Conservation (phyloP, 2,797 vertebrate species). For the Avahi laniger region DNA sequence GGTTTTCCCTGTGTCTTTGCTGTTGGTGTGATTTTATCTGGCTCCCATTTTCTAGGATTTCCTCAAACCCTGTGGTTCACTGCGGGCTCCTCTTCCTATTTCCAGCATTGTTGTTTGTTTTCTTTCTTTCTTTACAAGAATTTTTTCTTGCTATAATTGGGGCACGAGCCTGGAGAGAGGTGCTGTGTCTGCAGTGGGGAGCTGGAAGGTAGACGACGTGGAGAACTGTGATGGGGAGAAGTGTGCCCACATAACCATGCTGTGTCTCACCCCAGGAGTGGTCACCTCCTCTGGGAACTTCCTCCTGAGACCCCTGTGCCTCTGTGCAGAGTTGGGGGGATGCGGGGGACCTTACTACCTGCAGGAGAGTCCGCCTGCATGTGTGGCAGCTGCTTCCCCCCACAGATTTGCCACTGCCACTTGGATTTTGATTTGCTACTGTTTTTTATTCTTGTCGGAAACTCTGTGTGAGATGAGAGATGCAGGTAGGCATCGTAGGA, state of each 20-base stretch:
- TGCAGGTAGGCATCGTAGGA: accelerated
- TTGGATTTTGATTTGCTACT: background rate
- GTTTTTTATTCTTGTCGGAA: background rate
- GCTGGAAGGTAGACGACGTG: background rate
- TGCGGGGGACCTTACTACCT: accelerated
- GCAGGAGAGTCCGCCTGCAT: background rate
- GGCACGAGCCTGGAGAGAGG: background rate
- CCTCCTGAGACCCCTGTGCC: accelerated
- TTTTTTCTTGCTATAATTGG: background rate
- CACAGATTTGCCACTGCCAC: background rate
- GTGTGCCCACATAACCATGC: background rate
- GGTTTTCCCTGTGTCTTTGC: background rate
- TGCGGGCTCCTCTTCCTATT: background rate
- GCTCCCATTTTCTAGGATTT: background rate
- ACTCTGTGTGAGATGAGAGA: background rate
- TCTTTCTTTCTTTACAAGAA: background rate
- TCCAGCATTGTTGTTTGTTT: background rate
- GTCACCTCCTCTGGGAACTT: background rate
- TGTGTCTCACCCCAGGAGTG: too few species aligned
- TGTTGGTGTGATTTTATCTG: background rate
- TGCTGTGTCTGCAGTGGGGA: background rate
- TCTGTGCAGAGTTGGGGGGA: background rate
- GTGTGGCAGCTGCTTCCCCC: accelerated
- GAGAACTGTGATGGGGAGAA: background rate
- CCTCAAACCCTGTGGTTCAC: background rate